These are phyloP conservation scores for Rhinopomastus cyanomelas DNA, from an alignment of 2,113 vertebrate genomes.

Conservation along the genomic window DNA sequence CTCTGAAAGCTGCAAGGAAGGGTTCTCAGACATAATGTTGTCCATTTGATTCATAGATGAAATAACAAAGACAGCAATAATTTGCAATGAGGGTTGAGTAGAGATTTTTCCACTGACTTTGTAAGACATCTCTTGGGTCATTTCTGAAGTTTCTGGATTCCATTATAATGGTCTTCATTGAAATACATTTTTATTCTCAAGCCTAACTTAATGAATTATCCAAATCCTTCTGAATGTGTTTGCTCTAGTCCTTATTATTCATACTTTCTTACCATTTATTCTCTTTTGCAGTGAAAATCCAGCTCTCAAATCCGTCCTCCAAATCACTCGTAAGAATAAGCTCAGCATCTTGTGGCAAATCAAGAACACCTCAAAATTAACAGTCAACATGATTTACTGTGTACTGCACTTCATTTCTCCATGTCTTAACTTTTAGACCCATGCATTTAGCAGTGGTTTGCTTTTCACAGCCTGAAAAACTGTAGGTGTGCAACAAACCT, in stretches of 20 bases:
- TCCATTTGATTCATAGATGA: background rate
- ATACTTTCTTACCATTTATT: constrained; percentile 19
- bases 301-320: constrained; percentile 37
- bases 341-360: background rate
- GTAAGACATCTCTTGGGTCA: background rate
- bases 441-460: background rate
- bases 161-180: background rate
- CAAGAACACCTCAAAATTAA: constrained; percentile 1
- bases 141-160: constrained; percentile 13
- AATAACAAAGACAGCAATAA: background rate
- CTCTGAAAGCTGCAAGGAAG: background rate
- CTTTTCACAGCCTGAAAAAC: background rate
- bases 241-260: constrained; percentile 26
- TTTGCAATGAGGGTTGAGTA: background rate
- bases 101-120: background rate
- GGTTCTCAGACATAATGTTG: background rate
- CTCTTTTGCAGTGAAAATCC: background rate
- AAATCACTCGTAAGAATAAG: constrained; percentile 14
- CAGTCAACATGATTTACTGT: background rate
- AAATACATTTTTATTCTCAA: constrained; percentile 16
- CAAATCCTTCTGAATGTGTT: constrained; percentile 27
- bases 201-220: constrained; percentile 42
- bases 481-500: background rate
- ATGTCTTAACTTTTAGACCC: background rate
- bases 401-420: background rate